Conservation (phyloP, 1,140 invertebrate species). For the Dysdera silvatica region DNA sequence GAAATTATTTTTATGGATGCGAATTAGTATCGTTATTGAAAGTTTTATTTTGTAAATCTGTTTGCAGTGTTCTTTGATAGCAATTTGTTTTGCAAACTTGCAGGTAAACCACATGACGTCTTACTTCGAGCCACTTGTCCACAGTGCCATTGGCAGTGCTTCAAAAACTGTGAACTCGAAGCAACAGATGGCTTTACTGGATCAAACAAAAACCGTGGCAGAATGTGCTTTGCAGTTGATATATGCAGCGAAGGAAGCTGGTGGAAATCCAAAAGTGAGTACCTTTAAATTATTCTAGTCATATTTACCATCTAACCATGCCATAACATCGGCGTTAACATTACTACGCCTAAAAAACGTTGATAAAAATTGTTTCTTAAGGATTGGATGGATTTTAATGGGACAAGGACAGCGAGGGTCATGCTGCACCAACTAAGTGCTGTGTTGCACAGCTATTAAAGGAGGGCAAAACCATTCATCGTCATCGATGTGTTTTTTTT, state of each 20-base stretch:
- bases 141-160: slow-evolving; percentile 67
- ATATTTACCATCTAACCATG: background rate
- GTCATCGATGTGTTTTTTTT: too few relatives aligned
- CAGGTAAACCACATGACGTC: slow-evolving; percentile 66
- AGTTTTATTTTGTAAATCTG: too few relatives aligned
- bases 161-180: slow-evolving; percentile 82
- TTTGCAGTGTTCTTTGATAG: too few relatives aligned
- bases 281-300: too few relatives aligned
- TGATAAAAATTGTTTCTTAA: too few relatives aligned
- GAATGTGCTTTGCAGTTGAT: slow-evolving; percentile 82
- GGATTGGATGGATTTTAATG: too few relatives aligned
- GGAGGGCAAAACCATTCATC: too few relatives aligned
- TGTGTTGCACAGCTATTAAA: too few relatives aligned
- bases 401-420: too few relatives aligned
- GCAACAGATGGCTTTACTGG: slow-evolving; percentile 77
- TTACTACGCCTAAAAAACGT: background rate
- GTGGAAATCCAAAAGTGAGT: slow-evolving; percentile 75
- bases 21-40: too few relatives aligned
- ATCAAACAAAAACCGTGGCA: slow-evolving; percentile 87
- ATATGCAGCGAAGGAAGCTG: slow-evolving; percentile 75
- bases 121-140: slow-evolving; percentile 76
- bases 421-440: too few relatives aligned
- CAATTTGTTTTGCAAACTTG: background rate
- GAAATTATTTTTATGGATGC: too few relatives aligned
- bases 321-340: background rate